phyloP scores from a whole-genome alignment of 2,113 vertebrate species.

The Passer domesticus region DNA sequence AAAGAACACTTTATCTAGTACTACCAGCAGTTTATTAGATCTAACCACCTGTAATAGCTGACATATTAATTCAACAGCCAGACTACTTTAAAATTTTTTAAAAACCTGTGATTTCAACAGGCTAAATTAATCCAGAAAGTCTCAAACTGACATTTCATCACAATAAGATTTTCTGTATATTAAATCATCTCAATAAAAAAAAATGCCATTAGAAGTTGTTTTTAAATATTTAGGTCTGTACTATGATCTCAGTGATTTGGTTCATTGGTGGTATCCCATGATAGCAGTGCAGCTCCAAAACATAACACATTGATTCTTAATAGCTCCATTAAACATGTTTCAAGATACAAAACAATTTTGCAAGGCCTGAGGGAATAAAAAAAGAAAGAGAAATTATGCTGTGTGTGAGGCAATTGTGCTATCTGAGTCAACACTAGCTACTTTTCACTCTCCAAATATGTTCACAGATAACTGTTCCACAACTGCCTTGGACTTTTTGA shows the following conservation, averaged over 20 bases:
- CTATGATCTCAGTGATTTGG: neutral
- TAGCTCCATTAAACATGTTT: slow-evolving; percentile 39
- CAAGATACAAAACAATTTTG: slow-evolving; percentile 20
- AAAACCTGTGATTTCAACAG: neutral
- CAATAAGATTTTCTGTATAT: neutral
- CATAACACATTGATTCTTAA: slow-evolving; percentile 33
- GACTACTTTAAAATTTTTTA: neutral
- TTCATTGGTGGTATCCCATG: neutral
- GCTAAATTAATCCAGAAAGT: neutral
- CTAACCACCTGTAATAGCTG: neutral
- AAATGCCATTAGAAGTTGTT: neutral
- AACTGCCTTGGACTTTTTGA: neutral
- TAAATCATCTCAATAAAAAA: neutral
- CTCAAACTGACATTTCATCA: neutral
- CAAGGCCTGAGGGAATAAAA: neutral
- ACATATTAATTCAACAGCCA: neutral
- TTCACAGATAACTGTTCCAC: neutral
- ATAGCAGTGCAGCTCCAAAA: neutral
- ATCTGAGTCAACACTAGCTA: neutral
- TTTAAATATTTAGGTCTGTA: slow-evolving; percentile 28
- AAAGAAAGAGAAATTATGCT: neutral
- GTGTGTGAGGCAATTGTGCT: slow-evolving; percentile 11
- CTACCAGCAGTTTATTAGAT: neutral
- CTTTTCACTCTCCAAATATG: neutral
- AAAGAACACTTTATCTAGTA: neutral